Base-by-base conservation (phyloP, 2,797 vertebrate genomes). In the Galago senegalensis region DNA sequence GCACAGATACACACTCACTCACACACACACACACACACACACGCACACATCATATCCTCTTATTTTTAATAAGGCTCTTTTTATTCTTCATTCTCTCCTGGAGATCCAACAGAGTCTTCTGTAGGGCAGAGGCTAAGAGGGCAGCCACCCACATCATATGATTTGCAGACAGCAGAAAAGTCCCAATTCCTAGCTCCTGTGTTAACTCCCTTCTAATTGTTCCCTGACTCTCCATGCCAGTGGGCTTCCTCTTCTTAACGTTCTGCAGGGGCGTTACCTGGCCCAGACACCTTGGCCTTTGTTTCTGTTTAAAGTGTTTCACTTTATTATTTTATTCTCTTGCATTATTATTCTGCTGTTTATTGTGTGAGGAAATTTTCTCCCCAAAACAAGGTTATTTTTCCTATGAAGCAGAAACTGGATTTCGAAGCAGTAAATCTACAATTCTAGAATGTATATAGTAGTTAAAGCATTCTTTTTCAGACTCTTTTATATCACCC, bases 61-160 rank as follows among this genome's bases (percentile, higher is more conserved):
- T 72, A 89, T 75, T 93, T 92, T 89, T 82, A 72, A 77, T 53
- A 85, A 86, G 12, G 70, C 67, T 63, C 49, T 37, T 60, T 67
- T 53, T 84, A 58, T 77, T 23, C 21, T 20, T 37, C 34, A 27
- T 87, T 70, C 34, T 77, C 37, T 89, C 23, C 82, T 92, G 5
- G 70, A 91, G 91, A 93, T 76, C 40, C 75, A 86, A 1, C 65
- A 76, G 67, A 87, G 31, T 83, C 65, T 34, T 94, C 63, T 73
- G 25, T 10, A 25, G 53, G 83, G 53, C 75, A 96, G 63, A 96
- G 73, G 65, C 87, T 63, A n/a, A 93, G 37, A 92, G 87, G 83
- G 58, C 43, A 93, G 65, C 75, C 86, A 80, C 81, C n/a, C 37
- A 65, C 37, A 29, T 67, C 18, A 25, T 4, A 29, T 60, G 53